Evolutionary conservation across 1,140 invertebrate species (phyloP).

Genomic region (Hestina assimilis): DNA sequence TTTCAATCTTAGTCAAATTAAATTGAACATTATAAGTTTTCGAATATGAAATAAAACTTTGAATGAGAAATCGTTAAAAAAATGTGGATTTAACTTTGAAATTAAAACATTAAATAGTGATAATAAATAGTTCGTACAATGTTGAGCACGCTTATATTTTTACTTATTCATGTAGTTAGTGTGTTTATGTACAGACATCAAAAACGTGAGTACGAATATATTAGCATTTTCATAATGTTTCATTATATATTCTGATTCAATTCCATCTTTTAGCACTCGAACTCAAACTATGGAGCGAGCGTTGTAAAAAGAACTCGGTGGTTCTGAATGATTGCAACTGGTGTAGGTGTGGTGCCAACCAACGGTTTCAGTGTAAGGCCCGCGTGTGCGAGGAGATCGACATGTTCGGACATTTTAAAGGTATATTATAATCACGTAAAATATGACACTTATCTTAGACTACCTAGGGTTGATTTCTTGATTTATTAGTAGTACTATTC

Average conservation of each 20-base stretch:
- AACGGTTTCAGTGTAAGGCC: conserved; percentile 41
- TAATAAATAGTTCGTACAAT: too few species aligned
- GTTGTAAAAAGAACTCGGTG: conserved; percentile 31
- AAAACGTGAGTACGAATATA: conserved; percentile 34
- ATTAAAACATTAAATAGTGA: too few species aligned
- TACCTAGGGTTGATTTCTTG: too few species aligned
- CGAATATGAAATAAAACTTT: too few species aligned
- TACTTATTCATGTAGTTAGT: not conserved
- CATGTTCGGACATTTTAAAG: conserved; percentile 65
- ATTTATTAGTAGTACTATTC: too few species aligned
- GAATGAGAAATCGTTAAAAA: too few species aligned
- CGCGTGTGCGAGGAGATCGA: conserved; percentile 49
- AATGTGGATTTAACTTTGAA: too few species aligned
- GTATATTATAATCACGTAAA: conserved; percentile 23
- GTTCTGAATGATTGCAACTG: conserved; percentile 65
- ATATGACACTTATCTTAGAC: too few species aligned
- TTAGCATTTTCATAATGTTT: not conserved
- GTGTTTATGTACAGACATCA: conserved; percentile 23
- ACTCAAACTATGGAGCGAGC: conserved; percentile 34
- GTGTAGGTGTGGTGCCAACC: conserved; percentile 42
- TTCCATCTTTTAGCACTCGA: conserved; percentile 28
- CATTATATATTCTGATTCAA: not conserved
- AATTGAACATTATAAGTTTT: too few species aligned
- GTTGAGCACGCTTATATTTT: not conserved
- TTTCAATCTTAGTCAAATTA: too few species aligned